A percentile compares a stretch with the other conserved stretches of the same genome.
Evolutionary conservation across 2,113 vertebrate genomes (phyloP).

Genomic region (Vidua chalybeata): DNA sequence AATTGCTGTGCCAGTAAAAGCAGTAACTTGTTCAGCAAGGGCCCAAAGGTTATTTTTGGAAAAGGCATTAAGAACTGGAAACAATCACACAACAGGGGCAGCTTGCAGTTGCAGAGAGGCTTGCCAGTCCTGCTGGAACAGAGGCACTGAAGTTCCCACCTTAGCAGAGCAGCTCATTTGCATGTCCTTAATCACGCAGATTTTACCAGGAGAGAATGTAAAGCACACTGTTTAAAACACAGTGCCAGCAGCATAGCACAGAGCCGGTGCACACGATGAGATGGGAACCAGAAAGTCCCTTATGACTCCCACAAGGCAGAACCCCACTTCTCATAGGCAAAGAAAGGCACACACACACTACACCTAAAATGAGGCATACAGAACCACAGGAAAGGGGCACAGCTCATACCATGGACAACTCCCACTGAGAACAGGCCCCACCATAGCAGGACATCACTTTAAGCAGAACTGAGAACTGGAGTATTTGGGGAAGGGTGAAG

Average conservation of each 20-base stretch:
- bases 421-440: neutral
- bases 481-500: neutral
- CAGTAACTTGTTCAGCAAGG: neutral
- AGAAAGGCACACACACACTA: neutral
- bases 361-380: rapidly evolving
- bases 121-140: neutral
- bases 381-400: neutral
- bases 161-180: neutral
- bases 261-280: neutral
- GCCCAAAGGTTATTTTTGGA: neutral
- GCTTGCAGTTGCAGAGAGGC: neutral
- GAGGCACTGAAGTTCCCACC: neutral
- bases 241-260: neutral
- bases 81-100: neutral
- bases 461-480: neutral
- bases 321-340: neutral
- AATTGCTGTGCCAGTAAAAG: neutral
- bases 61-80: neutral
- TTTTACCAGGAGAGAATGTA: neutral
- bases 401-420: neutral
- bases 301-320: neutral
- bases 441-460: neutral
- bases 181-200: neutral
- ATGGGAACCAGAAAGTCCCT: neutral
- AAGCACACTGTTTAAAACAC: neutral